These are phyloP conservation scores for Ceriagrion tenellum DNA, from an alignment of 2,888 invertebrate species.

Conservation along the genomic window DNA sequence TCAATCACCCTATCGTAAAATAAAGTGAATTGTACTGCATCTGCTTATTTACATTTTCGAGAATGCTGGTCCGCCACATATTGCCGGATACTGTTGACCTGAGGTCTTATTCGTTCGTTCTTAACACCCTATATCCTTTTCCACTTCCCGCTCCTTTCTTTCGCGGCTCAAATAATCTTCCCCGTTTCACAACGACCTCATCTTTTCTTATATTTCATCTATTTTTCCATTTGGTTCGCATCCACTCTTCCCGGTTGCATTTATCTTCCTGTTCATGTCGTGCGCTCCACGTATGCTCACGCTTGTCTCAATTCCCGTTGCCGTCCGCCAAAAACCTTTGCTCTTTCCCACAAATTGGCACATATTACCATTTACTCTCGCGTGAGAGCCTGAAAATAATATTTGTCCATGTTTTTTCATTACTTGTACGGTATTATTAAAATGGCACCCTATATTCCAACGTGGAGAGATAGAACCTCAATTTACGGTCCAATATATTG, in stretches of 20 bases:
- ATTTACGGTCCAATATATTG: not conserved
- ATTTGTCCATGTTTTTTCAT: not conserved
- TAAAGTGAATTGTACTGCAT: too few species aligned
- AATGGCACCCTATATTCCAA: not conserved
- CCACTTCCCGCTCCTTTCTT: not conserved
- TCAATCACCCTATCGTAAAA: too few species aligned
- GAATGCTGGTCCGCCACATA: too few species aligned
- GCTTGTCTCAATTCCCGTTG: too few species aligned
- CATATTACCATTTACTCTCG: not conserved
- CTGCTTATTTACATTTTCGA: too few species aligned
- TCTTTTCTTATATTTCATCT: not conserved
- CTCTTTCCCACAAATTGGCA: not conserved
- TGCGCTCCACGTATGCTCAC: not conserved
- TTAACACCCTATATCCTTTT: not conserved
- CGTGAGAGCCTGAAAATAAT: not conserved
- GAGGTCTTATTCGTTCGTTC: too few species aligned
- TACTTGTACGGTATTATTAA: not conserved
- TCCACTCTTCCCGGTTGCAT: too few species aligned
- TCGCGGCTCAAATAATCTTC: not conserved
- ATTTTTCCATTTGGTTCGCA: not conserved
- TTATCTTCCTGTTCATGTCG: too few species aligned
- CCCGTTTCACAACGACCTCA: not conserved
- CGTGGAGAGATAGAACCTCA: not conserved
- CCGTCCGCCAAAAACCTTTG: not conserved
- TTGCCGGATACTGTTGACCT: too few species aligned